Evolutionary conservation across 2,888 invertebrate species (phyloP), one percentile per base, ranked within the genome.

Genomic region (Drosophila nr. perissopoda): DNA sequence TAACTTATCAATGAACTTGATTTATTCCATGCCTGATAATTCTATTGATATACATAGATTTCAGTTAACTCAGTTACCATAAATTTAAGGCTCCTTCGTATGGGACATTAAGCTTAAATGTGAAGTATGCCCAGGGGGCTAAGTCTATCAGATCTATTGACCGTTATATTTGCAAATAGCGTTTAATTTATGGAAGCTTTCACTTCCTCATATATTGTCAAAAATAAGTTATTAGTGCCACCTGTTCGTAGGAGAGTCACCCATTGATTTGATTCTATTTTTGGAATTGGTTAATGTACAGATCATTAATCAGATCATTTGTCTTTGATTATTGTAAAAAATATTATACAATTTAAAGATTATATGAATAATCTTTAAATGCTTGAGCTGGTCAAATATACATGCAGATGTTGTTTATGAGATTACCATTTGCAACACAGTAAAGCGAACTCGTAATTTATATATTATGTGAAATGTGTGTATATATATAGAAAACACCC

Each of bases 1-100:
- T 7, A 34, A 56, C 54, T 76, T 62, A 76, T 76, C 80, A 33
- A 36, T 21, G 18, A n/a, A 49, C 36, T 62, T 76, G 70, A 76
- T 77, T 77, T 79, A 77, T 66, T 69, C 25, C 36, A 52, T 4
- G 36, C 11, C 76, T 56, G 80, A 80, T 77, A 75, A 66, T 51
- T 38, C n/a, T 6, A 16, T 11, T 33, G 33, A 29, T 27, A 27
- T 33, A 29, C 27, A 27, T 33, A 36, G 60, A 62, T 63, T 56
- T 21, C 45, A 18, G 2, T 25, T 38, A 5, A 49, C 13, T 36
- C 27, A 18, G 31, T 29, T 61, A 25, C 10, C 27, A 27, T 16
- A 48, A 57, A 78, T 58, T 64, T 64, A 73, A 60, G 52, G 42
- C n/a, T 53, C 29, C 2, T 5, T 29, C n/a, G 18, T 4, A 4